Conservation (phyloP, 2,113 vertebrate genomes). For the Nothoprocta pentlandii region DNA sequence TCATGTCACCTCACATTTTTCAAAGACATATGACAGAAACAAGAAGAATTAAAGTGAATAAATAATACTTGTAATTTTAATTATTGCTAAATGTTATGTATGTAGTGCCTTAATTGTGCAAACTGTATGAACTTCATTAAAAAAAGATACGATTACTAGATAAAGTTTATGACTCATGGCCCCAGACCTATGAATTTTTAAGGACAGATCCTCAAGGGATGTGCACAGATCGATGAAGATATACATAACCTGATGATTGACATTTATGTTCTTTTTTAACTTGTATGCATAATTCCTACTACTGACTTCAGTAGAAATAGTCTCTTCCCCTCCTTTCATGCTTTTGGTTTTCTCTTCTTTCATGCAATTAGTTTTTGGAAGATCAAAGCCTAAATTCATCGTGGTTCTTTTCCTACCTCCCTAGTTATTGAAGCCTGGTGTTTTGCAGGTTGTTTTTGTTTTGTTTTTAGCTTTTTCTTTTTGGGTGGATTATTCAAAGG, state of each 20-base stretch:
- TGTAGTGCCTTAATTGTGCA: neutral
- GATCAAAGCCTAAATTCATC: constrained; percentile 43
- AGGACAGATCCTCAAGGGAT: constrained; percentile 31
- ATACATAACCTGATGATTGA: constrained; percentile 39
- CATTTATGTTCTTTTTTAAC: constrained; percentile 24
- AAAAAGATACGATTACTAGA: constrained; percentile 13
- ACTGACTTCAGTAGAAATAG: constrained; percentile 50
- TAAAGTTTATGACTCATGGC: constrained; percentile 39
- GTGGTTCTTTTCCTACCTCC: constrained; percentile 4
- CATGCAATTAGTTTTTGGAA: constrained; percentile 42
- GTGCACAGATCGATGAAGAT: constrained; percentile 9
- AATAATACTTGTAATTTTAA: neutral
- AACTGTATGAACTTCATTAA: neutral
- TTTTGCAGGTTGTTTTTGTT: constrained; percentile 13
- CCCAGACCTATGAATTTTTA: constrained; percentile 47
- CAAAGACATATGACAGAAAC: neutral
- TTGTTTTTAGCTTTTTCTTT: neutral
- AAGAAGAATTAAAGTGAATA: neutral
- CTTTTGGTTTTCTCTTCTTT: constrained; percentile 30
- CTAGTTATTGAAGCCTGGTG: constrained; percentile 5
- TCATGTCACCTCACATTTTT: neutral
- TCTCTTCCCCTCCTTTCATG: constrained; percentile 43
- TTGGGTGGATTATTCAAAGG: neutral
- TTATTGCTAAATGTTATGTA: neutral
- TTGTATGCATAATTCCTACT: constrained; percentile 25